These are phyloP conservation scores for Lampropteryx suffumata DNA, from an alignment of 2,888 invertebrate species.

Conservation along the genomic window DNA sequence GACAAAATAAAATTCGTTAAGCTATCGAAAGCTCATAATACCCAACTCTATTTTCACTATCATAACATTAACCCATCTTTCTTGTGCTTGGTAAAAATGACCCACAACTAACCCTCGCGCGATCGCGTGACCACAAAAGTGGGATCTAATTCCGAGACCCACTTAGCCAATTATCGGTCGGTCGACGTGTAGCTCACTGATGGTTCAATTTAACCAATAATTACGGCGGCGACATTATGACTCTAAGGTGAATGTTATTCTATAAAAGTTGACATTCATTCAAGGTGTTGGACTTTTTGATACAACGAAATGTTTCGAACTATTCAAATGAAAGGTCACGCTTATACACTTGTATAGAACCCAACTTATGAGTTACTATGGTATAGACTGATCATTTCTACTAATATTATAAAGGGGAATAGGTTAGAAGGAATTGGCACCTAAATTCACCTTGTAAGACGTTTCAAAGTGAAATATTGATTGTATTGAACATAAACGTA, in stretches of 20 bases:
- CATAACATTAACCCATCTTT: constrained; percentile 1
- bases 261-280: not conserved
- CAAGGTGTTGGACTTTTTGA: not conserved
- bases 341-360: no score
- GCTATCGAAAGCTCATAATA: not conserved
- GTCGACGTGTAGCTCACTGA: constrained; percentile 55
- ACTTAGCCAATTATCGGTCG: constrained; percentile 70
- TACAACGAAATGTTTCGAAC: constrained; percentile 1
- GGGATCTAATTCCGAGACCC: constrained; percentile 58
- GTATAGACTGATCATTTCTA: no score
- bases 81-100: constrained; percentile 11
- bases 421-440: no score
- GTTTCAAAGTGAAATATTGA: no score
- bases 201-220: constrained; percentile 67
- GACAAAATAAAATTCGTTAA: no score
- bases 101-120: constrained; percentile 24
- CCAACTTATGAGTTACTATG: no score
- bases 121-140: constrained; percentile 67
- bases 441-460: no score
- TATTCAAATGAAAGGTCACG: not conserved
- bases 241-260: constrained; percentile 10
- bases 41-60: not conserved
- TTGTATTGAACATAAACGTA: no score
- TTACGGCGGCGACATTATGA: constrained; percentile 42
- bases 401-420: no score